Conservation (phyloP, 35 echinoderm and acorn worm genomes). For the Holothuria glaberrima region DNA sequence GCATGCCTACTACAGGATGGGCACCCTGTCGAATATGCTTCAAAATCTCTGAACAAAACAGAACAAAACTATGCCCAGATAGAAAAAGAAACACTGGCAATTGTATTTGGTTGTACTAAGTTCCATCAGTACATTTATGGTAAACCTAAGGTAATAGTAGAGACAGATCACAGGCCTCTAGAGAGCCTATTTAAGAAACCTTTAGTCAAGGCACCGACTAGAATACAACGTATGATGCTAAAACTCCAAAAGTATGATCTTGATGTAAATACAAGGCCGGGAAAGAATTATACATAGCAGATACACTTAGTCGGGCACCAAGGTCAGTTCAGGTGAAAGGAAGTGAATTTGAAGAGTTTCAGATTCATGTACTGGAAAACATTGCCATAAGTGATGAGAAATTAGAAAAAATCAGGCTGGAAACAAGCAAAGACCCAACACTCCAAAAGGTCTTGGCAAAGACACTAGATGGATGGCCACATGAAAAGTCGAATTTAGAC, state of each 20-base stretch:
- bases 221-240: slow-evolving; percentile 46
- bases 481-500: neutral
- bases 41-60: slow-evolving; percentile 27
- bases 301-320: slow-evolving; percentile 12
- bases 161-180: slow-evolving; percentile 33
- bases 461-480: neutral
- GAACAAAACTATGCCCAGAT: slow-evolving; percentile 35
- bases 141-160: neutral
- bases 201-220: neutral
- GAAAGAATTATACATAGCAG: slow-evolving; percentile 28
- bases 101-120: slow-evolving; percentile 7
- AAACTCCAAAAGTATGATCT: slow-evolving; percentile 46
- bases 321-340: neutral
- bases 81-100: slow-evolving; percentile 50
- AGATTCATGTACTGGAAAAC: neutral
- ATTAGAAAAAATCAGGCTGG: neutral
- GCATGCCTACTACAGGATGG: slow-evolving; percentile 32
- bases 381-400: neutral
- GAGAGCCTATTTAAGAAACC: slow-evolving; percentile 31
- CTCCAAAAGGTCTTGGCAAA: neutral
- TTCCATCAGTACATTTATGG: slow-evolving; percentile 57
- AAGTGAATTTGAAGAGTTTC: slow-evolving; percentile 11
- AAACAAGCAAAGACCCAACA: neutral
- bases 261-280: slow-evolving; percentile 27
- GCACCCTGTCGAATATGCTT: slow-evolving; percentile 54